These are phyloP conservation scores for Oceanites oceanicus DNA, from an alignment of 2,113 vertebrate genomes.

Conservation along the genomic window DNA sequence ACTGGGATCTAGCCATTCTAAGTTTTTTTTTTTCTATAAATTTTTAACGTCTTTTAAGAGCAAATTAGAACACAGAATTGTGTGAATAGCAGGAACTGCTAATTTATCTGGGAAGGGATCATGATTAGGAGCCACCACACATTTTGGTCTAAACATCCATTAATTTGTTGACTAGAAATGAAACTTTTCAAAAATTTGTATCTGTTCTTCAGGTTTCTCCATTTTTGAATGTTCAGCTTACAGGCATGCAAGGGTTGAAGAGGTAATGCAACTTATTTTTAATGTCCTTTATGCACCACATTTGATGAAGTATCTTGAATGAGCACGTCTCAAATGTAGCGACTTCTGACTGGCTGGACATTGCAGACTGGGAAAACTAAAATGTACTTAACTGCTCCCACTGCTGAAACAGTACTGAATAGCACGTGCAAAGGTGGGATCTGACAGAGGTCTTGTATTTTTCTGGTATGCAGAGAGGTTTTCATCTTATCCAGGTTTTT, in stretches of 20 bases:
- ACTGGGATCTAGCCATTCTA: neutral
- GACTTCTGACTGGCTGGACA: neutral
- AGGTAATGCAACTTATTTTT: neutral
- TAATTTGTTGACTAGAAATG: neutral
- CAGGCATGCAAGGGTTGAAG: neutral
- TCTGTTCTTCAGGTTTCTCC: neutral
- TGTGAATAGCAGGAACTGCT: neutral
- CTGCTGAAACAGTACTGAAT: neutral
- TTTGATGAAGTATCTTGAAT: neutral
- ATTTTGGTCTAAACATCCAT: neutral
- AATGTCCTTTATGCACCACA: neutral
- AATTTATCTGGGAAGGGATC: neutral
- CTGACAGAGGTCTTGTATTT: neutral
- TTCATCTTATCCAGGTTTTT: neutral
- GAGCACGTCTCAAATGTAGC: neutral
- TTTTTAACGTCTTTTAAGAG: neutral
- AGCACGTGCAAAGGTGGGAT: neutral
- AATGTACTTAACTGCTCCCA: neutral
- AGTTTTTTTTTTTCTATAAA: neutral
- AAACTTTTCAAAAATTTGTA: neutral
- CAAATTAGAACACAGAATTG: neutral
- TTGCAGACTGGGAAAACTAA: neutral
- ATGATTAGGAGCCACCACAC: neutral
- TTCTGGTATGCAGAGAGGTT: neutral
- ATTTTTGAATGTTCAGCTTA: neutral